Percentiles rank a stretch among this genome's conserved stretches.
These are phyloP conservation scores for Pteropus rufus DNA, from an alignment of 2,797 vertebrate genomes.

Conservation along the genomic window DNA sequence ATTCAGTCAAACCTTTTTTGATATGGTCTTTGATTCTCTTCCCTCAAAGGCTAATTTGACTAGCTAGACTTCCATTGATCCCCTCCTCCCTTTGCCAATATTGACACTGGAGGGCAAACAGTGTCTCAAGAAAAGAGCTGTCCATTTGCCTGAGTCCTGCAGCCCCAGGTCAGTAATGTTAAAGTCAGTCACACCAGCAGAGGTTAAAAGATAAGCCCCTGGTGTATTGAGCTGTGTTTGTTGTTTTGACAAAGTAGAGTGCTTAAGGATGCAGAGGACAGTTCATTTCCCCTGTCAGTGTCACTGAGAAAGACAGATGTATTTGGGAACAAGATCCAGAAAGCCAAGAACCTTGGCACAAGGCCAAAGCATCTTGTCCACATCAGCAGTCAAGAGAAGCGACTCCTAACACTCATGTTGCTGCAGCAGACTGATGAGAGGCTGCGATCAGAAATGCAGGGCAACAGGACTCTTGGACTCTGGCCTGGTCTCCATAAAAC, in stretches of 20 bases:
- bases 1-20: background rate
- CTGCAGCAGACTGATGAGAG: background rate
- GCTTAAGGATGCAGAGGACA: background rate
- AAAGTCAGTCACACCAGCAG: constrained; percentile 5
- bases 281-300: constrained; percentile 45
- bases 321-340: constrained; percentile 18
- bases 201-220: constrained; percentile 57
- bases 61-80: background rate
- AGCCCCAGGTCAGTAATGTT: constrained; percentile 11
- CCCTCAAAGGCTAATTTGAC: constrained; percentile 28
- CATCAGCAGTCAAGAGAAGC: background rate
- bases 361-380: background rate
- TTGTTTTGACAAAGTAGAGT: constrained; percentile 50
- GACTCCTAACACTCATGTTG: background rate
- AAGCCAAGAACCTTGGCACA: background rate
- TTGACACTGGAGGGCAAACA: constrained; percentile 51
- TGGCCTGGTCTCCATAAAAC: background rate
- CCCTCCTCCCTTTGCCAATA: constrained; percentile 37
- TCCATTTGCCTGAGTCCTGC: background rate
- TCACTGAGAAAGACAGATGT: constrained; percentile 51
- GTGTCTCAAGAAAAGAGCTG: background rate
- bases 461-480: background rate
- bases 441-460: background rate
- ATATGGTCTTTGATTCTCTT: constrained; percentile 46
- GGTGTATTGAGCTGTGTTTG: constrained; percentile 12